Base-by-base conservation (phyloP, 2,888 invertebrate genomes). In the Sylvicola cinctus region DNA sequence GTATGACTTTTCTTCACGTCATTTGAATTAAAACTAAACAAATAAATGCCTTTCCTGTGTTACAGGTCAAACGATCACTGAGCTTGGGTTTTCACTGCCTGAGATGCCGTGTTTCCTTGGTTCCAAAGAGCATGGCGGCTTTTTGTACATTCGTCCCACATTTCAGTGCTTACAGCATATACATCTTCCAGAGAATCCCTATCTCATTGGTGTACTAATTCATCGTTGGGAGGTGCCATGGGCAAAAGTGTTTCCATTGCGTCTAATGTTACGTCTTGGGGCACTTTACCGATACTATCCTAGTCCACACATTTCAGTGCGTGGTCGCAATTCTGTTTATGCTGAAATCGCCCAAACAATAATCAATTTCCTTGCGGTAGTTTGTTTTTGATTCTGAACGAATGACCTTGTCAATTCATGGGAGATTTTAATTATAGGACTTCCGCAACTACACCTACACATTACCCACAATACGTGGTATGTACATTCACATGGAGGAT, bases 281-380 rank as follows among this genome's bases (percentile, higher is more conserved):
- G 81, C 83, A 3, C 80, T 84, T 51, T 83, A 75, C 56, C 68
- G 81, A 40, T 84, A 81, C 49, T 87, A 87, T 55, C 85, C 85
- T 1, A 78, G 79, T 48, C 80, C 84, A 2, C 60, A 85, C 40
- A 71, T 85, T 33, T 80, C 81, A 13, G 70, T 77, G 13, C 63
- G 81, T 16, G 67, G 73, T 47, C 61, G 85, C 11, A 75, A 77
- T 43, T 74, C 84, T 2, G 75, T 84, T 4, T 87, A 76, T 51
- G 76, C 70, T 20, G 84, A 85, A 59, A 77, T 85, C 38, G 83
- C 84, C 2, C 83, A 84, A 50, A 85, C 85, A 8, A 80, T 87
- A 39, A 81, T 87, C 55, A 84, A 81, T 60, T 66, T 87, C 35
- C 57, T 85, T 42, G 83, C 80, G 8, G 66, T 66, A 50, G 57